Evolutionary conservation across 2,797 vertebrate genomes (phyloP).

Genomic region (Thripadectes ignobilis): DNA sequence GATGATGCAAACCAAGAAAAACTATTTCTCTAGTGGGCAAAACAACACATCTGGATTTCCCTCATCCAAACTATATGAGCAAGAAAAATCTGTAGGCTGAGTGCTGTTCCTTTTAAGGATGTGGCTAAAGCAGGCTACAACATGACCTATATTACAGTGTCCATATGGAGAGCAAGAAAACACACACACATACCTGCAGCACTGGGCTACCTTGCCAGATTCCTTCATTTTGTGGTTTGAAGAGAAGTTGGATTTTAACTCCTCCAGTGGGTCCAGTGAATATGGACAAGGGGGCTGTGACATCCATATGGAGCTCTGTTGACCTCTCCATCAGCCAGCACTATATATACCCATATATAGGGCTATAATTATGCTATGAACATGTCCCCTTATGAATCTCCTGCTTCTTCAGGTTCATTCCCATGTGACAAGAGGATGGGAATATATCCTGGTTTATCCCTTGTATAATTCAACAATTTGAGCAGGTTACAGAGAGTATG

Average conservation of each 20-base stretch:
- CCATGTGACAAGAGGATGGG: neutral
- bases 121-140: neutral
- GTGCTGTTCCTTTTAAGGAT: neutral
- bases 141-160: neutral
- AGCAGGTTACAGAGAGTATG: neutral
- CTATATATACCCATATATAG: accelerated
- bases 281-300: neutral
- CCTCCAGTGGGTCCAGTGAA: neutral
- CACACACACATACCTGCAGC: neutral
- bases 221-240: neutral
- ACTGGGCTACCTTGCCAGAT: neutral
- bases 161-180: neutral
- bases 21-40: neutral
- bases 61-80: neutral
- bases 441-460: neutral
- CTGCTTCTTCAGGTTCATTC: neutral
- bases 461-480: neutral
- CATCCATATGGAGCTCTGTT: accelerated
- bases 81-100: neutral
- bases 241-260: neutral
- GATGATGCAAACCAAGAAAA: neutral
- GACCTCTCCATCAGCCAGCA: neutral
- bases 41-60: neutral
- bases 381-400: accelerated
- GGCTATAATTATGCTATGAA: neutral